phyloP scores from a whole-genome alignment of 2,797 vertebrate genomes.

The Tympanoctomys barrerae region DNA sequence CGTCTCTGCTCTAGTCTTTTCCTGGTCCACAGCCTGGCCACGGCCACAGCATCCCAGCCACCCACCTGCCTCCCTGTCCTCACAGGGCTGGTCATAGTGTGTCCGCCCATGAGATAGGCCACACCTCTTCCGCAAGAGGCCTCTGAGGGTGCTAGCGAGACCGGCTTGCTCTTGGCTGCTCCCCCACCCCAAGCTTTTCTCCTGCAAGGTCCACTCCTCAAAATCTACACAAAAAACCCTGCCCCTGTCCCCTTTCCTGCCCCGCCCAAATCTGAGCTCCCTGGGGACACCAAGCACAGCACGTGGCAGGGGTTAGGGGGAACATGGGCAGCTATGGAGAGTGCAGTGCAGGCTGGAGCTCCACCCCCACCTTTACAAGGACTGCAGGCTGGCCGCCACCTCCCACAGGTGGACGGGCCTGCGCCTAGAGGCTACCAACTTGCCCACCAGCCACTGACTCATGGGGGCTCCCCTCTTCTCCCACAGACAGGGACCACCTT shows the following conservation, averaged over 20 bases:
- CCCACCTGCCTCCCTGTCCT: fast-evolving
- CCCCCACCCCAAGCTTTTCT: neutral
- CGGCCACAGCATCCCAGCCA: fast-evolving
- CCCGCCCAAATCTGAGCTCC: fast-evolving
- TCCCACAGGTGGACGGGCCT: no score
- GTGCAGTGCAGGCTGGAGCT: neutral
- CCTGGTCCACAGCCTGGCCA: fast-evolving
- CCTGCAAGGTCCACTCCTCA: neutral
- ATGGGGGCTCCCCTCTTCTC: neutral
- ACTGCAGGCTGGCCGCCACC: fast-evolving
- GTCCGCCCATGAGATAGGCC: neutral
- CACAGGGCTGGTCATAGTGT: fast-evolving
- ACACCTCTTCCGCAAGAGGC: neutral
- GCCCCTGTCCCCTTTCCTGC: fast-evolving
- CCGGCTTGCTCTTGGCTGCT: no score
- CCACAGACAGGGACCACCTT: neutral
- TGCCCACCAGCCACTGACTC: neutral
- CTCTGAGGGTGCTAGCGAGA: neutral
- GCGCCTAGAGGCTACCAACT: fast-evolving
- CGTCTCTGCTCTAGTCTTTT: neutral
- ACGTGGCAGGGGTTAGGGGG: fast-evolving
- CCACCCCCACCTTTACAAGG: neutral
- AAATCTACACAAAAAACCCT: neutral
- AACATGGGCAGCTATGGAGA: fast-evolving
- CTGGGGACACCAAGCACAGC: neutral